Evolutionary conservation across 2,113 vertebrate species (phyloP).

Genomic region (Mormyrus iriodes): DNA sequence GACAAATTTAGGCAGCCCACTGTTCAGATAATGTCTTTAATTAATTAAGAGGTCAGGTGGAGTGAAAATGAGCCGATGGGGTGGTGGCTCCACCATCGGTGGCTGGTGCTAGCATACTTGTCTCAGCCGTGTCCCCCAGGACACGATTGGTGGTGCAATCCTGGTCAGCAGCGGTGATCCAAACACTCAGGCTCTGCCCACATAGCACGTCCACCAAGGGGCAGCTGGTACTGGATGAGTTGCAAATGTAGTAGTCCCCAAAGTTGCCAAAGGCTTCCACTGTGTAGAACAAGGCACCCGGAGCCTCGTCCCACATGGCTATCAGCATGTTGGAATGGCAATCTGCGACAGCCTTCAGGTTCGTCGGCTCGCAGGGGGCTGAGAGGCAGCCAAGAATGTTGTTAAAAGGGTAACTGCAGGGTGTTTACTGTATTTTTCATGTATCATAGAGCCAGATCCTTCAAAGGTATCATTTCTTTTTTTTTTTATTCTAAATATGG

Average conservation of each 20-base stretch:
- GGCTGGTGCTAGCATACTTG: neutral
- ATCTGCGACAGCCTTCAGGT: conserved; percentile 37
- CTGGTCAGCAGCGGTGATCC: conserved; percentile 51
- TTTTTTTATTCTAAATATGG: neutral
- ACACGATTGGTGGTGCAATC: conserved; percentile 49
- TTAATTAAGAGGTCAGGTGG: neutral
- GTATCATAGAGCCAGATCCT: neutral
- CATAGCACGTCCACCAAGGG: conserved; percentile 45
- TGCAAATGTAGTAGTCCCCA: conserved; percentile 56
- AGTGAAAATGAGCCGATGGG: neutral
- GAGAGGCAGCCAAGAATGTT: neutral
- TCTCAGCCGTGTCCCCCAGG: conserved; percentile 32
- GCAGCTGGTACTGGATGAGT: conserved; percentile 51
- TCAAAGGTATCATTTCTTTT: neutral
- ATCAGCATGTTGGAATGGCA: conserved; percentile 44
- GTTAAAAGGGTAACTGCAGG: neutral
- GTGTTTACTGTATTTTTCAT: neutral
- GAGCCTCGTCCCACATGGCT: conserved; percentile 53
- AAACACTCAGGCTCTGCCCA: conserved; percentile 60
- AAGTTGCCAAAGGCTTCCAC: conserved; percentile 53
- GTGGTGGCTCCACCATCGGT: neutral
- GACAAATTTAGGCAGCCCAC: neutral
- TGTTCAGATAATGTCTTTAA: neutral
- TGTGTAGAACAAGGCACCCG: conserved; percentile 54
- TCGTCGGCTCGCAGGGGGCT: conserved; percentile 65